Percentiles rank a stretch among this genome's conserved stretches.
Conservation (phyloP, 1,140 invertebrate genomes). For the Papilio xuthus region DNA sequence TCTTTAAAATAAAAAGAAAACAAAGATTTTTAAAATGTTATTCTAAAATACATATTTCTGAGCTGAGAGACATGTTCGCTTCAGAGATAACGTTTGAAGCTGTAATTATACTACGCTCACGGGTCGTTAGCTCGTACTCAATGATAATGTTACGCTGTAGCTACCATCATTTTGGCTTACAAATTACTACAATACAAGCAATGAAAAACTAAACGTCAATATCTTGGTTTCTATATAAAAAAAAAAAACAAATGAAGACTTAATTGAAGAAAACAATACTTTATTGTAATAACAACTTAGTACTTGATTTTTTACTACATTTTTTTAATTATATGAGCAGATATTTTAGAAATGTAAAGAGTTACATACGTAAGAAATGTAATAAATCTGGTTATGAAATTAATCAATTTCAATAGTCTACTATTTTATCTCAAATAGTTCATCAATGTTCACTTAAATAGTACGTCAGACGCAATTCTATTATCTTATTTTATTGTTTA, state of each 20-base stretch:
- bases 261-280: no score
- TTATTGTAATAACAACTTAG: no score
- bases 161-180: slow-evolving; percentile 12
- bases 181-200: neutral
- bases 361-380: neutral
- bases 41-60: neutral
- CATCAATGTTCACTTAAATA: neutral
- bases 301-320: no score
- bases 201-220: neutral
- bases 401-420: neutral
- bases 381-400: neutral
- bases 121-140: slow-evolving; percentile 22
- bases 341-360: neutral
- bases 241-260: no score
- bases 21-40: no score
- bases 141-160: neutral
- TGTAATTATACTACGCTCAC: slow-evolving; percentile 15
- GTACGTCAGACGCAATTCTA: neutral
- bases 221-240: neutral
- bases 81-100: neutral
- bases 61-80: neutral
- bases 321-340: no score
- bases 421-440: neutral
- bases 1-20: neutral
- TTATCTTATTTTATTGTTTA: slow-evolving; percentile 5